These are phyloP conservation scores for Lycophotia porphyrea DNA, from an alignment of 2,888 invertebrate genomes.

Conservation along the genomic window DNA sequence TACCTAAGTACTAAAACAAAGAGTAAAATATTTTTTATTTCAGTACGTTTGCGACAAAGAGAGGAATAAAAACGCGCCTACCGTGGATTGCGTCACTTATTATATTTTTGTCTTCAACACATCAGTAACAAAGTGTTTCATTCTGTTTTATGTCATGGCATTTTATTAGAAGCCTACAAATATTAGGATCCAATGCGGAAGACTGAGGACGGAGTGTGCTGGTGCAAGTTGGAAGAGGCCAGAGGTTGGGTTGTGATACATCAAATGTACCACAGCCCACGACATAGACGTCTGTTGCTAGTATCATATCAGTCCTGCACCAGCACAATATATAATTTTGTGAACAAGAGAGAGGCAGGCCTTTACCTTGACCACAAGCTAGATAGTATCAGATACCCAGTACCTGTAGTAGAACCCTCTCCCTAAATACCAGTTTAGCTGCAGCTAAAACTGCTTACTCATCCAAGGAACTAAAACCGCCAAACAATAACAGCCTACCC, in stretches of 20 bases:
- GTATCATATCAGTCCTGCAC: background rate
- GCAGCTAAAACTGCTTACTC: background rate
- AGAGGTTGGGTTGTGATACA: too few relatives aligned
- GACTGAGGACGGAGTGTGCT: background rate
- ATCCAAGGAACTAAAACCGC: background rate
- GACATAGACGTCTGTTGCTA: background rate
- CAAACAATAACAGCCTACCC: constrained; percentile 23
- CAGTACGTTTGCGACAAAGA: constrained; percentile 39
- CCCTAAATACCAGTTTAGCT: background rate
- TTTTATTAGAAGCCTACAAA: constrained; percentile 13
- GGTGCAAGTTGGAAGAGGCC: background rate
- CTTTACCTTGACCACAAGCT: background rate
- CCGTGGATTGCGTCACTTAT: constrained; percentile 37
- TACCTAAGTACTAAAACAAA: constrained; percentile 40
- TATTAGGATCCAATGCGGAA: background rate
- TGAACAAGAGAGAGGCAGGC: background rate
- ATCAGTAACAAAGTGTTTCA: constrained; percentile 29
- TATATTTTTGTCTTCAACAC: constrained; percentile 46
- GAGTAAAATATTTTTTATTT: constrained; percentile 42
- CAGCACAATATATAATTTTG: background rate
- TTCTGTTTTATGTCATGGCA: constrained; percentile 26
- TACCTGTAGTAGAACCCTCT: background rate
- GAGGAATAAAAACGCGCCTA: constrained; percentile 41
- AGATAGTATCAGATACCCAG: background rate
- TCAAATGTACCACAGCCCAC: too few relatives aligned